These are phyloP conservation scores for Mohoua ochrocephala DNA, from an alignment of 2,113 vertebrate species.

Conservation along the genomic window DNA sequence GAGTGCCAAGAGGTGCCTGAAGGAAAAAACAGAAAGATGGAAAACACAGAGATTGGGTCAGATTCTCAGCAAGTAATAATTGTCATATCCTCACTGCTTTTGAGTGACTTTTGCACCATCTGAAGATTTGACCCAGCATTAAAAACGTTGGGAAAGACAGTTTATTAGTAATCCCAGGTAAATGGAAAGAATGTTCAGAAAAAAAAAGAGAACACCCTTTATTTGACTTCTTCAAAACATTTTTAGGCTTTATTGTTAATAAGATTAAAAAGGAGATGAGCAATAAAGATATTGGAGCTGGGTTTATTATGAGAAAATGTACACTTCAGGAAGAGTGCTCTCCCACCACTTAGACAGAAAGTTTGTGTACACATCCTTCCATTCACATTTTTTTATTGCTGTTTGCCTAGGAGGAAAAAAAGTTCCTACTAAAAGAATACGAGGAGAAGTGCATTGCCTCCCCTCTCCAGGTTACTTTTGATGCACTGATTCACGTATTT, in stretches of 20 bases:
- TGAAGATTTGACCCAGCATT: not conserved
- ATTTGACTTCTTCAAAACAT: constrained; percentile 65
- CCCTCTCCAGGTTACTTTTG: constrained; percentile 32
- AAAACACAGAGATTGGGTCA: not conserved
- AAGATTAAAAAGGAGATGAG: constrained; percentile 77
- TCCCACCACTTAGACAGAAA: constrained; percentile 70
- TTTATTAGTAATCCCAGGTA: constrained; percentile 63
- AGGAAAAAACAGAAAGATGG: not conserved
- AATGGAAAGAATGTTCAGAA: constrained; percentile 54
- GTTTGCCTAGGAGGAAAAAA: constrained; percentile 74
- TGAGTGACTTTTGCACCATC: not conserved
- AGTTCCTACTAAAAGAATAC: constrained; percentile 66
- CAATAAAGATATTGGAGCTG: constrained; percentile 74
- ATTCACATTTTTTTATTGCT: constrained; percentile 80
- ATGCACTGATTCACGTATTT: not conserved
- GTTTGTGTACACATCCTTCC: constrained; percentile 77
- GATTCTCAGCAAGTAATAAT: not conserved
- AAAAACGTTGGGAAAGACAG: constrained; percentile 15
- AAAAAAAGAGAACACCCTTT: constrained; percentile 56
- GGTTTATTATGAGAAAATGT: constrained; percentile 77
- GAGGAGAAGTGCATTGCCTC: constrained; percentile 50
- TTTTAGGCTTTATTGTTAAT: constrained; percentile 74
- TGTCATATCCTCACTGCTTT: not conserved
- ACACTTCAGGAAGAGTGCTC: constrained; percentile 66
- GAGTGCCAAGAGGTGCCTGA: not conserved